Evolutionary conservation across 2,113 vertebrate genomes (phyloP), one percentile per base, ranked within the genome.

Genomic region (Amia ocellicauda): DNA sequence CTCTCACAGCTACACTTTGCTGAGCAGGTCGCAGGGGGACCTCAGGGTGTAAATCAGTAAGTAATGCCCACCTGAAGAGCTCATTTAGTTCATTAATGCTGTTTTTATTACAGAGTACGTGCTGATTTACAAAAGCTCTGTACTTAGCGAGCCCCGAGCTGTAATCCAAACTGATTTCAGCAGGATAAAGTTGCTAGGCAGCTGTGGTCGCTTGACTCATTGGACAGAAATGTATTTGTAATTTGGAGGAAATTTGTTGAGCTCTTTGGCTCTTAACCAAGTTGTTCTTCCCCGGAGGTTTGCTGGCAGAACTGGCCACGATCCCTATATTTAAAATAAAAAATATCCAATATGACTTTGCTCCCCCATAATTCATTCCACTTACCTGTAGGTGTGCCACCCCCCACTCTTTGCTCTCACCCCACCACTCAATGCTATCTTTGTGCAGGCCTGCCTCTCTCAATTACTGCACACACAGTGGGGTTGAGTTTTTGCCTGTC

Each of bases 231-330:
- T n/a, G 3, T n/a, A 61, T 47, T 28, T 66, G 52, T 26, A 22
- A 60, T 75, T 72, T 63, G 65, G 40, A 66, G 76, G 67, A 79
- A 74, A 65, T 68, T 31, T 50, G 67, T 29, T 22, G 69, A 31
- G 56, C 27, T 68, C 45, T 73, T 67, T 36, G 31, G 66, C 31
- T 2, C 0, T 3, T 40, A 11, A 53, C 61, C 57, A 45, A 36
- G 60, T 20, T 16, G n/a, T 47, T 47, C n/a, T 47, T 19, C 14
- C 45, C 45, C n/a, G 45, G 5, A 36, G 31, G 31, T 36, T 36
- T 36, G 31, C 31, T 36, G 5, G 31, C 5, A 5, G 31, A 36
- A 11, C 31, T 36, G 11, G 11, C 31, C 31, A 36, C 31, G 11
- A 36, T 36, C 31, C 31, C 31, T 36, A n/a, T n/a, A n/a, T n/a